Percentiles rank a stretch among this genome's conserved stretches.
Conservation (phyloP, 2,888 invertebrate genomes). For the Xestia sexstrigata region DNA sequence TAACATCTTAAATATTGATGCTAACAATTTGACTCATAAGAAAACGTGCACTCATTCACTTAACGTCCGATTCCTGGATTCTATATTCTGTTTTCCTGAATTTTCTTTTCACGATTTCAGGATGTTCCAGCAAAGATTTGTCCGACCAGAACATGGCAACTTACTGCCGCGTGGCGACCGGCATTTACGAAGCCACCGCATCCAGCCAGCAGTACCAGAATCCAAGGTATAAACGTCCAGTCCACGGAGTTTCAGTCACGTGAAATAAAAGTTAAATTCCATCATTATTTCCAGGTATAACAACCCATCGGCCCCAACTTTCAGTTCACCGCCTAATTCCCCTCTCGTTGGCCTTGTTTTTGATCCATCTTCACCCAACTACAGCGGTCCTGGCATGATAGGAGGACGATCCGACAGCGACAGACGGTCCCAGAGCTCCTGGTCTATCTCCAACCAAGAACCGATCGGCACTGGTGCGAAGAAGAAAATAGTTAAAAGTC, state of each 20-base stretch:
- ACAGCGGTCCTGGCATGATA: conserved; percentile 80
- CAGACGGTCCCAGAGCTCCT: conserved; percentile 83
- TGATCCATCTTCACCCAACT: conserved; percentile 85
- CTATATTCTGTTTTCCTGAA: not conserved
- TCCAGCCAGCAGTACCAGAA: conserved; percentile 83
- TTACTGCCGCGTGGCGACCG: conserved; percentile 83
- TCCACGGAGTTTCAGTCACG: conserved; percentile 29
- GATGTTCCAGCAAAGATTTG: conserved; percentile 83
- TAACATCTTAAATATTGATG: not conserved
- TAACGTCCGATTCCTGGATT: not conserved
- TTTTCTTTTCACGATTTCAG: conserved; percentile 62
- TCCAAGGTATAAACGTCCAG: conserved; percentile 76
- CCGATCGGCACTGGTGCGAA: conserved; percentile 89
- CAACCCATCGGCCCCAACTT: conserved; percentile 84
- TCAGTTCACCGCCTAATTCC: conserved; percentile 88
- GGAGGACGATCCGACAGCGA: conserved; percentile 81
- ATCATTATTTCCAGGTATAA: conserved; percentile 82
- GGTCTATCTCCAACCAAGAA: conserved; percentile 84
- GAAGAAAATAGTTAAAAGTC: conserved; percentile 87
- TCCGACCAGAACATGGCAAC: conserved; percentile 83
- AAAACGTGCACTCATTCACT: not conserved
- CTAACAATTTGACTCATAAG: not conserved
- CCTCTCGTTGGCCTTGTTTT: conserved; percentile 86
- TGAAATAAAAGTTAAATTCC: conserved; percentile 60
- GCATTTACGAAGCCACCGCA: conserved; percentile 83